Evolutionary conservation across 2,797 vertebrate species (phyloP).

Genomic region (Geotrypetes seraphini): DNA sequence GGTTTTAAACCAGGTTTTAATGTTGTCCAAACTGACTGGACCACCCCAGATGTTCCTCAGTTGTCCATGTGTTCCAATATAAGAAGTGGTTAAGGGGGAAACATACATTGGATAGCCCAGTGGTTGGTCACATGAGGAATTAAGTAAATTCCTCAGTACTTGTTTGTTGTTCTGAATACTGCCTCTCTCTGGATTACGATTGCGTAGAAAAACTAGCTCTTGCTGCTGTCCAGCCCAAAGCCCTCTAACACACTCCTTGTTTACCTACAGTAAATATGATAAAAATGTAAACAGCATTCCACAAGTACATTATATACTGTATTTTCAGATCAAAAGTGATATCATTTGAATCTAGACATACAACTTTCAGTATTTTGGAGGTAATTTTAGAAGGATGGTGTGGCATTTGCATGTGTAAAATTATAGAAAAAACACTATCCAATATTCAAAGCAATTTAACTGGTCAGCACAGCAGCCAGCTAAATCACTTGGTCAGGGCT

Average conservation of each 20-base stretch:
- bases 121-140: slow-evolving; percentile 94
- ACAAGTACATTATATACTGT: no score
- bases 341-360: no score
- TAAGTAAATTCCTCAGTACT: slow-evolving; percentile 90
- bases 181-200: slow-evolving; percentile 88
- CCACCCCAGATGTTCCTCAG: slow-evolving; percentile 79
- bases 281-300: no score
- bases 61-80: slow-evolving; percentile 79
- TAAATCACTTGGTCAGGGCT: no score
- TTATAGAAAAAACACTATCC: no score
- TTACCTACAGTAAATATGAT: slow-evolving; percentile 59
- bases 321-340: no score
- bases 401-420: no score
- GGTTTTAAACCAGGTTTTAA: slow-evolving; percentile 79
- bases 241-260: slow-evolving; percentile 90
- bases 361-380: no score
- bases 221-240: slow-evolving; percentile 96
- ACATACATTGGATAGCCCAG: slow-evolving; percentile 96
- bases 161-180: slow-evolving; percentile 98
- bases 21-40: slow-evolving; percentile 70
- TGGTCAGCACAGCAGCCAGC: no score
- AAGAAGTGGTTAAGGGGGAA: slow-evolving; percentile 90
- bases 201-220: slow-evolving; percentile 89
- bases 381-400: no score
- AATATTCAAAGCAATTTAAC: no score